phyloP scores from a whole-genome alignment of 1,140 invertebrate species.

The Drosophila tani region DNA sequence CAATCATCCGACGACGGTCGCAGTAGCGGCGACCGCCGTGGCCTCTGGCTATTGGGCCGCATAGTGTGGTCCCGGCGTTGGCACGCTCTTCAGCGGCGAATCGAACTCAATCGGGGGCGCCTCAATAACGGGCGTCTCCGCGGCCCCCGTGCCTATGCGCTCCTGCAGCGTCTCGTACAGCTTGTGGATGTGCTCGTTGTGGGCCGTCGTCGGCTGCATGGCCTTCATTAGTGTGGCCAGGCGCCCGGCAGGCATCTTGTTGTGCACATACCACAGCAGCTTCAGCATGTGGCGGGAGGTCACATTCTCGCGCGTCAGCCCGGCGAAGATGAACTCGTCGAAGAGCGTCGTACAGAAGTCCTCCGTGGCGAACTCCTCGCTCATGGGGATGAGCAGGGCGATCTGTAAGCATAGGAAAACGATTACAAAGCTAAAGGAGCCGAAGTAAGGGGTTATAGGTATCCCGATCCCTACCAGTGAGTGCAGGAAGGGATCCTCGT shows the following conservation, averaged over 20 bases:
- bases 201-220: constrained; percentile 93
- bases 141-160: constrained; percentile 89
- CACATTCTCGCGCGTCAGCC: constrained; percentile 95
- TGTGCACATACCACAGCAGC: constrained; percentile 96
- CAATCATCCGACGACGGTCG: constrained; percentile 50
- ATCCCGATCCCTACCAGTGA: constrained; percentile 87
- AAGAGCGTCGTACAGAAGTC: constrained; percentile 98
- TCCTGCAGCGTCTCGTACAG: constrained; percentile 92
- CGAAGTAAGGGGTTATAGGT: not conserved
- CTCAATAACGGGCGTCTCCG: constrained; percentile 87
- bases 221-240: constrained; percentile 94
- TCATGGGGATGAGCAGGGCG: constrained; percentile 94
- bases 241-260: constrained; percentile 92
- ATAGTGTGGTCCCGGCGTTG: constrained; percentile 91
- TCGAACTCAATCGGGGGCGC: constrained; percentile 86
- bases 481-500: constrained; percentile 98
- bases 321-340: constrained; percentile 98
- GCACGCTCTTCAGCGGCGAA: constrained; percentile 94
- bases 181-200: constrained; percentile 93
- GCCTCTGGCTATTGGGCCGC: constrained; percentile 65
- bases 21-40: constrained; percentile 29
- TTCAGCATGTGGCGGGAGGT: constrained; percentile 95
- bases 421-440: not conserved
- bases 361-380: constrained; percentile 96
- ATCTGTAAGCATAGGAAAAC: constrained; percentile 86